Evolutionary conservation across 2,888 invertebrate genomes (phyloP).

Genomic region (Napeogenes sylphis): DNA sequence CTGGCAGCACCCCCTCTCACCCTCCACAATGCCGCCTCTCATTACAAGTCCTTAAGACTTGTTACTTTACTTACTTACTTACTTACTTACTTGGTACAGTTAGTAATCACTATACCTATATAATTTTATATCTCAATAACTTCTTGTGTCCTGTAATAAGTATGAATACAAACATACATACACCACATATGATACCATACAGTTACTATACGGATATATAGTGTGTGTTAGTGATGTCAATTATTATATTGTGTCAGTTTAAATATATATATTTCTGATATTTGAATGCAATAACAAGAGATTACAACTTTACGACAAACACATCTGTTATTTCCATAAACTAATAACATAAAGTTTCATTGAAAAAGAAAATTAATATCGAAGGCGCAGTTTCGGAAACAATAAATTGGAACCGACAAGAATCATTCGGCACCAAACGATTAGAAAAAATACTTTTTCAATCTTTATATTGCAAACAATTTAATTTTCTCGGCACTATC

Average conservation of each 20-base stretch:
- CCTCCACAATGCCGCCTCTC: constrained; percentile 17
- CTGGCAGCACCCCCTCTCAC: constrained; percentile 11
- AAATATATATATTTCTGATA: too few relatives aligned
- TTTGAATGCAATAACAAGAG: background rate
- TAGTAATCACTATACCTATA: constrained; percentile 5
- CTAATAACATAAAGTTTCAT: constrained; percentile 19
- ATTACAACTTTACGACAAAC: background rate
- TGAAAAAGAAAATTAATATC: constrained; percentile 33
- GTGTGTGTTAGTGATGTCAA: too few relatives aligned
- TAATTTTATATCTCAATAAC: too few relatives aligned
- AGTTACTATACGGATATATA: too few relatives aligned
- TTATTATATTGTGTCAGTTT: too few relatives aligned
- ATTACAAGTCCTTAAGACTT: constrained; percentile 33
- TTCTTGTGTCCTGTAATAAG: too few relatives aligned
- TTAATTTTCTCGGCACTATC: constrained; percentile 27
- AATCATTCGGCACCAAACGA: constrained; percentile 48
- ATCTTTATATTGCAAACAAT: constrained; percentile 34
- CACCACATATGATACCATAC: too few relatives aligned
- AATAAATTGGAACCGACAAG: constrained; percentile 48
- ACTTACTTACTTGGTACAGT: background rate
- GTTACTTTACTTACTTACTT: constrained; percentile 26
- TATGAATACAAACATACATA: too few relatives aligned
- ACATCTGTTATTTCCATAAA: constrained; percentile 9
- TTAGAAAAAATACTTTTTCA: constrained; percentile 51
- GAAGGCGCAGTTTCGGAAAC: constrained; percentile 28